These are phyloP conservation scores for Machaerirhynchus nigripectus DNA, from an alignment of 2,113 vertebrate species.

Conservation along the genomic window DNA sequence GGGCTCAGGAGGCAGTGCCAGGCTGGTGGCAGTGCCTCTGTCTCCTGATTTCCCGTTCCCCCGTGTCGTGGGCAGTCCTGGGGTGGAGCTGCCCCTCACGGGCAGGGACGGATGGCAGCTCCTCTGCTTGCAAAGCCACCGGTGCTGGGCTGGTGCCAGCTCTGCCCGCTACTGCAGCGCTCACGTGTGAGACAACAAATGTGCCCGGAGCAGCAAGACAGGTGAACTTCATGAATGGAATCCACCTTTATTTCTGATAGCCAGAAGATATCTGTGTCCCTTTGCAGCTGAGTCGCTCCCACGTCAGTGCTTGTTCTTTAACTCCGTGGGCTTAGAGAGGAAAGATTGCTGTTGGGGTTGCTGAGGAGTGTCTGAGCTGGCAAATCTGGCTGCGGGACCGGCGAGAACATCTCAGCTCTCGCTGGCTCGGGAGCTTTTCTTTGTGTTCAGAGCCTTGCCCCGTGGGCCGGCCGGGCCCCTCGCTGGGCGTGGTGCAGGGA, in stretches of 20 bases:
- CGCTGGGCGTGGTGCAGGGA: background rate
- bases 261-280: background rate
- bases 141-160: background rate
- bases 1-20: background rate
- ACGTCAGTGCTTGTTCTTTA: background rate
- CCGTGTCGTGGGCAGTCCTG: accelerated
- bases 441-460: background rate
- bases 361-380: background rate
- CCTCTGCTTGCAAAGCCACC: background rate
- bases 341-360: background rate
- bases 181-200: background rate
- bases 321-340: background rate
- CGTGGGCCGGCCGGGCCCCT: background rate
- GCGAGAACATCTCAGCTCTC: background rate
- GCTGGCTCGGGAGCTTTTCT: background rate
- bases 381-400: background rate
- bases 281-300: background rate
- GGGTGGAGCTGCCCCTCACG: background rate
- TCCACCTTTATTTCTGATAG: background rate
- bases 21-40: background rate
- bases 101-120: background rate
- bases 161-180: accelerated
- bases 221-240: background rate
- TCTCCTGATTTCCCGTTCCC: background rate
- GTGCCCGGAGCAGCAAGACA: background rate